phyloP scores from a whole-genome alignment of 2,113 vertebrate genomes.

The Cavia porcellus region DNA sequence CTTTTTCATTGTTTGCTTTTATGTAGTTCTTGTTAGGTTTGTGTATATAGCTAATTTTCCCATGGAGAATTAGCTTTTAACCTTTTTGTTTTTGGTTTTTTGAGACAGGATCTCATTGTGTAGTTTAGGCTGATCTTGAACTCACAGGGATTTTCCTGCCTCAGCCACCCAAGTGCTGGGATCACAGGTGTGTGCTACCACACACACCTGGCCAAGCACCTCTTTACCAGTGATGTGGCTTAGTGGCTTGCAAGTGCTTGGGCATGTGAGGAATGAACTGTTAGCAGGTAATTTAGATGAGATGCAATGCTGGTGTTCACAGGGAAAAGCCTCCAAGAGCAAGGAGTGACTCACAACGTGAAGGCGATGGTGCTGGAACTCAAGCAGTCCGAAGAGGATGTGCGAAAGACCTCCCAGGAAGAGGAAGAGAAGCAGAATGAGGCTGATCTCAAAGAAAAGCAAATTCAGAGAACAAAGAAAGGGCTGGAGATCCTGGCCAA shows the following conservation, averaged over 20 bases:
- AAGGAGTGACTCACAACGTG: conserved; percentile 94
- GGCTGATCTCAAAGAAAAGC: conserved; percentile 87
- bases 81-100: background rate
- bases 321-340: conserved; percentile 92
- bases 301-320: background rate
- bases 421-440: conserved; percentile 88
- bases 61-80: background rate
- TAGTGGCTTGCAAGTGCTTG: background rate
- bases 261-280: background rate
- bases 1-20: background rate
- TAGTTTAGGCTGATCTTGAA: background rate
- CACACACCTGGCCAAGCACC: background rate
- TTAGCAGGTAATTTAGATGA: background rate
- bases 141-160: background rate
- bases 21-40: conserved; percentile 31
- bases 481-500: conserved; percentile 96
- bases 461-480: conserved; percentile 92
- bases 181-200: background rate
- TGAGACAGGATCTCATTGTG: background rate
- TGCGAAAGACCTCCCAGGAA: conserved; percentile 84
- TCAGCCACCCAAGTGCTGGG: background rate
- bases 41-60: background rate
- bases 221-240: background rate
- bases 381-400: conserved; percentile 91
- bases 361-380: conserved; percentile 95